These are phyloP conservation scores for Cariama cristata DNA, from an alignment of 2,113 vertebrate genomes.

Conservation along the genomic window DNA sequence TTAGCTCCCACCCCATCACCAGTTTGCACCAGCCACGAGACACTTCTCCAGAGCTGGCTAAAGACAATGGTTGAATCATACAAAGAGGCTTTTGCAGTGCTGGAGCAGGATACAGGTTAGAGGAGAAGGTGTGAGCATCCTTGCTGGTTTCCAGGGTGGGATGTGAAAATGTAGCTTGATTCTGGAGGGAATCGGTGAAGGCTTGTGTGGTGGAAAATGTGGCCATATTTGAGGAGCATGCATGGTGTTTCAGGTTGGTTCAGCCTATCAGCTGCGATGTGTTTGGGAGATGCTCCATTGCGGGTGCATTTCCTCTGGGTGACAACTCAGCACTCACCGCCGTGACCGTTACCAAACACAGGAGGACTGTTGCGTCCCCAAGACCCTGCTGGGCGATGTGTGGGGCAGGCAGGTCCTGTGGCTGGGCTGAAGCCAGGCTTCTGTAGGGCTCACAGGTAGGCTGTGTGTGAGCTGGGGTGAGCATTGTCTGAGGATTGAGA, in stretches of 20 bases:
- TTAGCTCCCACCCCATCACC: background rate
- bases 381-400: background rate
- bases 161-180: background rate
- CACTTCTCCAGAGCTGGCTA: background rate
- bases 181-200: background rate
- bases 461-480: background rate
- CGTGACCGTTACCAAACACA: background rate
- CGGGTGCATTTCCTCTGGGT: background rate
- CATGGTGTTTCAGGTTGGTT: background rate
- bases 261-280: background rate
- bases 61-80: background rate
- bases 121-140: background rate
- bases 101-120: background rate
- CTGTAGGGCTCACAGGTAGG: background rate
- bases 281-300: background rate
- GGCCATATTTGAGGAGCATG: background rate
- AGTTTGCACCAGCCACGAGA: background rate
- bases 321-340: background rate
- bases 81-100: background rate
- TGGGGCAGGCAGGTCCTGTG: background rate
- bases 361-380: background rate
- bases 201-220: background rate
- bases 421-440: background rate
- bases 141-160: rapidly evolving
- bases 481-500: background rate